A percentile compares a stretch with the other conserved stretches of the same genome.
phyloP scores from a whole-genome alignment of 2,888 invertebrate species.

The Oligia latruncula region DNA sequence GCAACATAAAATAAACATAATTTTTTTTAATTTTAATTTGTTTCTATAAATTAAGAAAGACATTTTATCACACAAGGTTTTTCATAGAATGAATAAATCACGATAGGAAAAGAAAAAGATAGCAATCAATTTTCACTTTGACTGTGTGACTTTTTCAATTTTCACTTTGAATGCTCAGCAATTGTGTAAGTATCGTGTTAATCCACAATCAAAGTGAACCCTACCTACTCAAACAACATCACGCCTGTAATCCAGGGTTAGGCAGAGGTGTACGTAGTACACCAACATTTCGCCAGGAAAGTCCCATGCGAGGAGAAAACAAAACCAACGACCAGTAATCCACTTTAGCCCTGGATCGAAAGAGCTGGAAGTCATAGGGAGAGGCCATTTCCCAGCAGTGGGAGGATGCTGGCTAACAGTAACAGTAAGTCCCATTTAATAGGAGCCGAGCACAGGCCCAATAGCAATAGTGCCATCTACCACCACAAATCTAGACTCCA shows the following conservation, averaged over 20 bases:
- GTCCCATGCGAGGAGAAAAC: too few species aligned
- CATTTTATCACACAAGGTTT: background rate
- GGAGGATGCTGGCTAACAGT: too few species aligned
- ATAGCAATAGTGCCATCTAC: background rate
- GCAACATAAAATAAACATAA: background rate
- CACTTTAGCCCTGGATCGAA: too few species aligned
- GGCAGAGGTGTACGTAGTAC: background rate
- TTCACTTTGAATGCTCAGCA: background rate
- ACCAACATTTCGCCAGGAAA: background rate
- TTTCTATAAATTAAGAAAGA: background rate
- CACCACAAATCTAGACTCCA: background rate
- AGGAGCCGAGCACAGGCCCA: background rate
- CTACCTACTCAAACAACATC: background rate
- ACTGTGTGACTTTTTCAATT: background rate
- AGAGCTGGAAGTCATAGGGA: too few species aligned
- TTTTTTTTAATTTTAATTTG: background rate
- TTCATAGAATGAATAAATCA: background rate
- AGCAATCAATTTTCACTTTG: background rate
- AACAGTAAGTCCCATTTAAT: background rate
- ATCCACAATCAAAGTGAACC: background rate
- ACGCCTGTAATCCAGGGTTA: background rate
- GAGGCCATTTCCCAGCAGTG: too few species aligned
- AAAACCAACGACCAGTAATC: too few species aligned
- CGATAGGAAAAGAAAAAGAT: too few species aligned
- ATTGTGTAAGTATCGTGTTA: background rate